These are phyloP conservation scores for Poeciliopsis presidionis DNA, from an alignment of 2,797 vertebrate species.

Conservation along the genomic window DNA sequence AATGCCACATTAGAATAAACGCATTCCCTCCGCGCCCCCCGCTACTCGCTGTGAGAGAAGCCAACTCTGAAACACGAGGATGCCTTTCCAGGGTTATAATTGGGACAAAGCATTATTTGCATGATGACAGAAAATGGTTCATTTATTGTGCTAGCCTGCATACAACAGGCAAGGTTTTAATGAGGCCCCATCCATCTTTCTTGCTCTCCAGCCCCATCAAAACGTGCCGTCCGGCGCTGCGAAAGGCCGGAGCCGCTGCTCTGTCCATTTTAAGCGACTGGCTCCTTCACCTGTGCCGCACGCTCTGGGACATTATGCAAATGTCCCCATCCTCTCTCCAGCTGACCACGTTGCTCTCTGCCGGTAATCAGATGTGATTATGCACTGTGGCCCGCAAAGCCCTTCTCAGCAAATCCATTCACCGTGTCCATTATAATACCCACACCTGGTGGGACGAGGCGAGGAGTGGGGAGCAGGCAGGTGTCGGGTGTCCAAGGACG, in stretches of 20 bases:
- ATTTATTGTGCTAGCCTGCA: slow-evolving; percentile 45
- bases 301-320: slow-evolving; percentile 73
- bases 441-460: slow-evolving; percentile 27
- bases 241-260: slow-evolving; percentile 40
- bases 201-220: slow-evolving; percentile 38
- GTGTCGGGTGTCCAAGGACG: slow-evolving; percentile 34
- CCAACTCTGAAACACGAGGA: slow-evolving; percentile 20
- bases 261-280: slow-evolving; percentile 70
- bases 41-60: slow-evolving; percentile 10
- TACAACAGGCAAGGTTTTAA: slow-evolving; percentile 47
- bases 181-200: slow-evolving; percentile 59
- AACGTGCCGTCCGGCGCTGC: slow-evolving; percentile 31
- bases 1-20: not conserved
- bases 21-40: not conserved
- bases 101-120: slow-evolving; percentile 52
- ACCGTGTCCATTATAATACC: slow-evolving; percentile 62
- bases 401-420: slow-evolving; percentile 66
- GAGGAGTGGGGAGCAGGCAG: slow-evolving; percentile 25
- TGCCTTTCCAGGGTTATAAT: slow-evolving; percentile 14
- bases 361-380: slow-evolving; percentile 68
- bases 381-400: slow-evolving; percentile 57
- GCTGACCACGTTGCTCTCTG: slow-evolving; percentile 56
- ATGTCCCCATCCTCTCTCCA: slow-evolving; percentile 41
- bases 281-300: slow-evolving; percentile 66
- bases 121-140: slow-evolving; percentile 53